A percentile compares a stretch with the other conserved stretches of the same genome.
Evolutionary conservation across 2,888 invertebrate genomes (phyloP).

Genomic region (Boloria euphrosyne): DNA sequence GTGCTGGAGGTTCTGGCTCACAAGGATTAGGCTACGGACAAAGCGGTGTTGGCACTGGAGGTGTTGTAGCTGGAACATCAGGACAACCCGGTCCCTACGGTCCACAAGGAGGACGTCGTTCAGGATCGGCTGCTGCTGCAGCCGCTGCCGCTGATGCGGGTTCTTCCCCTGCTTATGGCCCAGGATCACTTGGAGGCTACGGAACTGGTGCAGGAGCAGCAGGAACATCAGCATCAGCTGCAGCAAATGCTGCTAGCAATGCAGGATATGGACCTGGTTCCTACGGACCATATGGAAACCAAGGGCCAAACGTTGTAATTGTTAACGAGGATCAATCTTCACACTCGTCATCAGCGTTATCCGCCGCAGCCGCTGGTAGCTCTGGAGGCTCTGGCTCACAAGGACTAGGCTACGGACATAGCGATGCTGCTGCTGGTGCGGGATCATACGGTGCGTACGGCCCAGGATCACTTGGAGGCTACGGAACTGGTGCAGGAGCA

Average conservation of each 20-base stretch:
- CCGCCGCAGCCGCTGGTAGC: not conserved
- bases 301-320: slow-evolving; percentile 24
- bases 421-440: not conserved
- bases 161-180: not conserved
- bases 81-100: not conserved
- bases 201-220: too few relatives aligned
- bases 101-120: not conserved
- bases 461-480: not conserved
- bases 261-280: not conserved
- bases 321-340: slow-evolving; percentile 32
- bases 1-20: slow-evolving; percentile 13
- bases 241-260: too few relatives aligned
- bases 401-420: not conserved
- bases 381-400: slow-evolving; percentile 8
- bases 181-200: too few relatives aligned
- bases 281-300: slow-evolving; percentile 1
- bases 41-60: slow-evolving; percentile 9
- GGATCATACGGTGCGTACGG: too few relatives aligned
- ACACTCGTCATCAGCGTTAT: not conserved
- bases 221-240: too few relatives aligned
- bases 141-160: not conserved
- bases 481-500: not conserved
- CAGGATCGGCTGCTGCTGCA: not conserved
- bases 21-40: not conserved
- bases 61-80: slow-evolving; percentile 10